Evolutionary conservation across 2,888 invertebrate genomes (phyloP), one percentile per base, ranked within the genome.

Genomic region (Schizaphis graminum): DNA sequence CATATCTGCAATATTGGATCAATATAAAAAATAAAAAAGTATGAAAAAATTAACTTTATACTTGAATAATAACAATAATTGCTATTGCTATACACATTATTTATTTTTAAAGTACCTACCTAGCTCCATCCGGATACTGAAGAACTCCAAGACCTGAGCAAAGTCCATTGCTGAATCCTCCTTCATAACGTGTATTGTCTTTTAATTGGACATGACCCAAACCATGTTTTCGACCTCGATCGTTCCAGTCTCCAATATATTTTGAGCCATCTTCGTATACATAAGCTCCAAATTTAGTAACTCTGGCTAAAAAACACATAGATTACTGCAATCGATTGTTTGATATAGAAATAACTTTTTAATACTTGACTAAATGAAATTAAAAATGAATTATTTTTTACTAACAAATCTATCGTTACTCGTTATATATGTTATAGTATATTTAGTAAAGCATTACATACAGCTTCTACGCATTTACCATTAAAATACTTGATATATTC

Each of bases 201-300:
- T 97, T 97, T 86, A 98, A 96, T 28, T 97, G 96, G 95, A 99
- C 96, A 95, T 98, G 98, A 0, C 99, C 99, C 96, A 98, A 97
- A 0, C 98, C 98, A 95, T 98, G 98, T 95, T 98, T 98, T 95
- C 98, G 97, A 0, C 98, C 98, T 92, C 97, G 97, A 0, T 97
- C 97, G 96, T 98, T 98, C 98, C 98, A 99, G 95, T 98, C 98
- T 0, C 99, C 99, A 41, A 98, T 97, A 95, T 98, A 99, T 67
- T 97, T 97, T 5, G 98, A 97, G 0, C 98, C 97, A 95, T 98
- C 98, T 95, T 98, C 97, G 95, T 98, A 98, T 95, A 97, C 97
- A 96, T 97, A 97, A 0, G 98, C 98, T 2, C 98, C 98, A 53
- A 90, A 94, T 94, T 94, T 94, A 8, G 61, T 86, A 41, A 67